Conservation (phyloP, 2,888 invertebrate genomes). For the Seladonia tumulorum region DNA sequence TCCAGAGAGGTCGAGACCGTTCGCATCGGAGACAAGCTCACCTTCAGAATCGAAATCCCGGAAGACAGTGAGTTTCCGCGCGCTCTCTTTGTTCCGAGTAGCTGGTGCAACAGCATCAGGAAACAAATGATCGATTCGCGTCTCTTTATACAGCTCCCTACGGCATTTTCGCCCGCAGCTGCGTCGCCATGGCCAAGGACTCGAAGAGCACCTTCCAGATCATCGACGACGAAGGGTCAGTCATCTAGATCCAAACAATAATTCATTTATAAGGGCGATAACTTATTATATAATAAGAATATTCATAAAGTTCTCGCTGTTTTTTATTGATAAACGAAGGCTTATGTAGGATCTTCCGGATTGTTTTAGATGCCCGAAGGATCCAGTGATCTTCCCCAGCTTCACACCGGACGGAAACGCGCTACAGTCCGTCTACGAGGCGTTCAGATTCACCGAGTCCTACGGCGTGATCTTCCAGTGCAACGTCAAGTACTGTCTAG, state of each 20-base stretch:
- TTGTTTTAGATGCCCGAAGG: constrained; percentile 91
- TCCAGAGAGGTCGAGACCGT: constrained; percentile 97
- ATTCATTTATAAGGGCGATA: not conserved
- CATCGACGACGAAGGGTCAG: constrained; percentile 96
- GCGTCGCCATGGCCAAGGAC: constrained; percentile 98
- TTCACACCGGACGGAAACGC: constrained; percentile 96
- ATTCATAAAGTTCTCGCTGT: too few species aligned
- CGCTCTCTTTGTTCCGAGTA: not conserved
- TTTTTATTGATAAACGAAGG: not conserved
- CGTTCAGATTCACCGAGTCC: constrained; percentile 97
- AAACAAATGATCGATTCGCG: not conserved
- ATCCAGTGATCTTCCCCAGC: constrained; percentile 97
- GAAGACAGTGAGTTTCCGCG: constrained; percentile 92
- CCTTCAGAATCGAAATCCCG: constrained; percentile 97
- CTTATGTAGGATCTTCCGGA: not conserved
- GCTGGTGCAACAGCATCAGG: too few species aligned
- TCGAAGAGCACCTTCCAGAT: constrained; percentile 98
- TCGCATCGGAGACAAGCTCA: constrained; percentile 96
- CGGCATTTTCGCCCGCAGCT: constrained; percentile 97
- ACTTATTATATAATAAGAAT: not conserved
- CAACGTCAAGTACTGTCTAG: constrained; percentile 97
- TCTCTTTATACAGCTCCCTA: constrained; percentile 90
- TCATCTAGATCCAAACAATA: not conserved
- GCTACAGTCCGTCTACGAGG: constrained; percentile 95
- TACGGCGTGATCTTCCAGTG: constrained; percentile 99